phyloP scores from a whole-genome alignment of 2,113 vertebrate species.

The Calypte anna region DNA sequence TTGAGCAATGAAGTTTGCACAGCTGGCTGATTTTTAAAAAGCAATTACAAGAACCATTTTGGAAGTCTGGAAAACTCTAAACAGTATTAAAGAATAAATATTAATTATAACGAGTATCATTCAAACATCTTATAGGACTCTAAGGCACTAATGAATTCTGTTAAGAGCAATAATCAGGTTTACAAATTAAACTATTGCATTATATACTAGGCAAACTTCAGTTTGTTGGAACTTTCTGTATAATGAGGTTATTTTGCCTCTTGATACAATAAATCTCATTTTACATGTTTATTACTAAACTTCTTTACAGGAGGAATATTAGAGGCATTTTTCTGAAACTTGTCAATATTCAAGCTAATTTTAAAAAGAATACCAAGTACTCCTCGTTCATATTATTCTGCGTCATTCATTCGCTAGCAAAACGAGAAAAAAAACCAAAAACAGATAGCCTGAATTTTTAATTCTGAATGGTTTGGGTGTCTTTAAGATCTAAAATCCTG shows the following conservation, averaged over 20 bases:
- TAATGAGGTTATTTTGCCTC: conserved; percentile 51
- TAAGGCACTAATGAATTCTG: conserved; percentile 36
- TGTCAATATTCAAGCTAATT: not conserved
- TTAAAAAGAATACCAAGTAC: not conserved
- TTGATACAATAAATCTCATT: conserved; percentile 40
- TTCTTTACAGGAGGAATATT: not conserved
- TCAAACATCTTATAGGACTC: conserved; percentile 42
- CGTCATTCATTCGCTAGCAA: not conserved
- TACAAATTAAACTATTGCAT: conserved; percentile 49
- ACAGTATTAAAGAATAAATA: conserved; percentile 52
- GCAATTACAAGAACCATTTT: conserved; percentile 29
- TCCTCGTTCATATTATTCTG: not conserved
- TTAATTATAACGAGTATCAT: conserved; percentile 67
- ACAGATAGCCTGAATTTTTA: not conserved
- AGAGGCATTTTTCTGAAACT: not conserved
- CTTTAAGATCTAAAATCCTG: not conserved
- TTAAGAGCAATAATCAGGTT: conserved; percentile 60
- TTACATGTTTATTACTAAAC: conserved; percentile 30
- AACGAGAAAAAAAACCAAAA: no score
- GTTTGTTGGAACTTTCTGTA: conserved; percentile 3
- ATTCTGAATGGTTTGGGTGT: not conserved
- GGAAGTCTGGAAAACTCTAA: conserved; percentile 40
- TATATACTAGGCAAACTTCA: conserved; percentile 6
- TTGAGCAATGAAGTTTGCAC: not conserved
- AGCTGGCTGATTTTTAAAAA: conserved; percentile 10